These are phyloP conservation scores for Caenorhabditis sinica DNA, from an alignment of 2,888 invertebrate species.

Conservation along the genomic window DNA sequence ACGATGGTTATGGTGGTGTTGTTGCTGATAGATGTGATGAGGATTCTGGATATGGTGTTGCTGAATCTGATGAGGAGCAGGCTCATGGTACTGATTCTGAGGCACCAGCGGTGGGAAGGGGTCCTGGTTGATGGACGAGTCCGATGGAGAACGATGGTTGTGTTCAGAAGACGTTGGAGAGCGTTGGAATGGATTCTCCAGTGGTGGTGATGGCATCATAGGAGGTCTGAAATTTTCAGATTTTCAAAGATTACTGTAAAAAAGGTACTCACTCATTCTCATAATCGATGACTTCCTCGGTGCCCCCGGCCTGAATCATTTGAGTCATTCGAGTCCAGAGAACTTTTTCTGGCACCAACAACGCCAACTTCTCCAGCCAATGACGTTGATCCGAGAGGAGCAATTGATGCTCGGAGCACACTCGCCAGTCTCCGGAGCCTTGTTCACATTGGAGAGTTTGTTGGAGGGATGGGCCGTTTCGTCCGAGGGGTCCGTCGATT, in stretches of 20 bases:
- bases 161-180: neutral
- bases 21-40: slow-evolving; percentile 14
- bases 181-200: slow-evolving; percentile 48
- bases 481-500: slow-evolving; percentile 77
- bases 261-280: slow-evolving; percentile 30
- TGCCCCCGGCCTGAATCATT: slow-evolving; percentile 36
- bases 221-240: slow-evolving; percentile 29
- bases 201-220: slow-evolving; percentile 14
- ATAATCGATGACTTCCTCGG: neutral
- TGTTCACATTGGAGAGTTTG: slow-evolving; percentile 72
- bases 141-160: neutral
- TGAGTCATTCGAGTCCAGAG: slow-evolving; percentile 61
- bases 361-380: slow-evolving; percentile 72
- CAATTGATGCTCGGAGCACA: slow-evolving; percentile 72
- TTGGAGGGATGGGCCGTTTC: slow-evolving; percentile 73
- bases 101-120: no score
- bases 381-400: slow-evolving; percentile 70
- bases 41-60: slow-evolving; percentile 25
- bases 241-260: neutral
- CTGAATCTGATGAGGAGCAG: neutral
- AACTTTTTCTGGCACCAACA: slow-evolving; percentile 68
- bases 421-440: slow-evolving; percentile 61
- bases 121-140: slow-evolving; percentile 11
- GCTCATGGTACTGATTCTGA: slow-evolving; percentile 13
- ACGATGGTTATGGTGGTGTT: slow-evolving; percentile 1